Base-by-base conservation (phyloP, 2,797 vertebrate species). In the Diglossa cyanea region DNA sequence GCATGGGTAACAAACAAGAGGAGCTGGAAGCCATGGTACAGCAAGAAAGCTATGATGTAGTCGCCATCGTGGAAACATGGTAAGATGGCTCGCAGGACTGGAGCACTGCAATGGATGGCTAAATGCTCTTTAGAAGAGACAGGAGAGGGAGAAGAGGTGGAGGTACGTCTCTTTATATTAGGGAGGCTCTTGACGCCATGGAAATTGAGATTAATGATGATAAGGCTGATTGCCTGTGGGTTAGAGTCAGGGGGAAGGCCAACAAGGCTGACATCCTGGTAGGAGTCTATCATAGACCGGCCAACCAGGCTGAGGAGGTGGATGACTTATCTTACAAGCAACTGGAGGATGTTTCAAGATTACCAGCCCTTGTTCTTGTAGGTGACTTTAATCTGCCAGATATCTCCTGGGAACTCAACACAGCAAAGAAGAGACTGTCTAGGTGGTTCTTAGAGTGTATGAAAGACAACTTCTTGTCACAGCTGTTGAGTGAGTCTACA, bases 61-160 rank as follows among this genome's bases (percentile, higher is more conserved):
- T 24, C 2, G 0, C 42, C 20, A 24, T 47, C 54, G 37, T 1
- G 1, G n/a, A 57, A 58, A 58, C 13, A 9, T 58, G 70, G 26
- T 47, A 2, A 11, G 25, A 37, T 24, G n/a, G 17, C n/a, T 45
- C 0, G 2, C 20, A 14, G 17, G 12, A 31, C 15, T 47, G 42
- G 7, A 73, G 20, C 1, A 2, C 42, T 73, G 16, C 8, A 17
- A 3, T 57, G 54, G 39, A 21, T 28, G 31, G 24, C 33, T 37
- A 40, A 9, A 50, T 5, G 35, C 35, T 50, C 17, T 50, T n/a
- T 18, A 50, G 30, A 17, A 40, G 17, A 40, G 33, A 60, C 10
- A 20, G 13, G 13, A n/a, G 17, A 60, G 23, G 13, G 23, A 21
- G 35, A 75, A 50, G 35, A 40, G 23, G 23, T 61, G 30, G 7